A percentile compares a stretch with the other conserved stretches of the same genome.
Conservation (phyloP, 2,113 vertebrate species). For the Cavia porcellus region DNA sequence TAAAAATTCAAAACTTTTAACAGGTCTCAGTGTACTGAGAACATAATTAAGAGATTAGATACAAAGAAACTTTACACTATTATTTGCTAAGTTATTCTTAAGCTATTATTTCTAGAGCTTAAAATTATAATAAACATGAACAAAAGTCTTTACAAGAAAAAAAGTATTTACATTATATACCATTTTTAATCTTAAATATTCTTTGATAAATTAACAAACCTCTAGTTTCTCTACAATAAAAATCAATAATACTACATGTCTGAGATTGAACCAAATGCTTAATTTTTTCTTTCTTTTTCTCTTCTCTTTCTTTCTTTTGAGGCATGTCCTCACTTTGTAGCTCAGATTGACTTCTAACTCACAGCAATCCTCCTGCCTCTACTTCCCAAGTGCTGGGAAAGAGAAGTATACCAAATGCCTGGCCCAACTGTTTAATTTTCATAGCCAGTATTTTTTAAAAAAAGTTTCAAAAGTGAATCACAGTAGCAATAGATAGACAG, state of each 20-base stretch:
- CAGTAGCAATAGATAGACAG: background rate
- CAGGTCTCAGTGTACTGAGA: background rate
- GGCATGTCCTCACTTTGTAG: too few species aligned
- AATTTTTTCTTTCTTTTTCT: background rate
- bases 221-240: background rate
- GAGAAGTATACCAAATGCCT: too few species aligned
- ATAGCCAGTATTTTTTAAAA: background rate
- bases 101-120: background rate
- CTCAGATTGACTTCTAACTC: too few species aligned
- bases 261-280: background rate
- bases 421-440: background rate
- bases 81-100: background rate
- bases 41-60: slow-evolving; percentile 7
- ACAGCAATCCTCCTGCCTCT: too few species aligned
- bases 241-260: background rate
- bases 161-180: background rate
- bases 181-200: background rate
- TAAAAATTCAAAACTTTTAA: slow-evolving; percentile 29
- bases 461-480: background rate
- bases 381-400: too few species aligned
- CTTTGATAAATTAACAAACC: slow-evolving; percentile 4
- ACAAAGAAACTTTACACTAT: background rate
- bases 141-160: slow-evolving; percentile 17
- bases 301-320: too few species aligned
- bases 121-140: slow-evolving; percentile 11